These are phyloP conservation scores for Epinephelus moara DNA, from an alignment of 2,113 vertebrate genomes.

Conservation along the genomic window DNA sequence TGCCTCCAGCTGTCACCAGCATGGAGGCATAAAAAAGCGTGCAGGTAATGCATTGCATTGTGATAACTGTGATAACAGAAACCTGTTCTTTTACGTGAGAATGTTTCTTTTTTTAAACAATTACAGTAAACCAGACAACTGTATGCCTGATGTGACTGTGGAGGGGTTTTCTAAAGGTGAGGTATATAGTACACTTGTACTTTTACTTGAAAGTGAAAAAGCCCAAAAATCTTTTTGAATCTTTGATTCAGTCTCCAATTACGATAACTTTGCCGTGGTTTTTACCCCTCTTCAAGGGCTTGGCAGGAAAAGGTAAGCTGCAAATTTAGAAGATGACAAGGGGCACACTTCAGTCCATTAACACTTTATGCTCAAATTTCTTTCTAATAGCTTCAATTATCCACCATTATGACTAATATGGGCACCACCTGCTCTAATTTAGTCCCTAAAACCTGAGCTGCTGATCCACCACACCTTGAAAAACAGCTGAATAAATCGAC, in stretches of 20 bases:
- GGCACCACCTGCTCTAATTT: constrained; percentile 1
- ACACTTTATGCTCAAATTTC: constrained; percentile 23
- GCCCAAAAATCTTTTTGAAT: not conserved
- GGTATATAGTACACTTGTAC: not conserved
- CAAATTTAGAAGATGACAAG: constrained; percentile 22
- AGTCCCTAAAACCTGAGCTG: not conserved
- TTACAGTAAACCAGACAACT: not conserved
- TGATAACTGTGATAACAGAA: no score
- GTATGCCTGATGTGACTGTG: not conserved
- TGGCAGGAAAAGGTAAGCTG: constrained; percentile 22
- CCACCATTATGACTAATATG: not conserved
- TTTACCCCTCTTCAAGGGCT: constrained; percentile 13
- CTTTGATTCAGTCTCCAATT: constrained; percentile 32
- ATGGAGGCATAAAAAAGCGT: no score
- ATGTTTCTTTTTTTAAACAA: not conserved
- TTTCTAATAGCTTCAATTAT: constrained; percentile 47
- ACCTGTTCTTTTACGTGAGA: no score
- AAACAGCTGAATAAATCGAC: not conserved
- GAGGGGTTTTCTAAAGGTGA: not conserved
- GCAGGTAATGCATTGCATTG: no score
- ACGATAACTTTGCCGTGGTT: not conserved
- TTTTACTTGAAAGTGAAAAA: not conserved
- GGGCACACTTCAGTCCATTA: constrained; percentile 47
- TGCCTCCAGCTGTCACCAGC: no score
- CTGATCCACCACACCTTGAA: constrained; percentile 14